Evolutionary conservation across 2,888 invertebrate genomes (phyloP), one percentile per base, ranked within the genome.

Genomic region (Drosophila anomalata): DNA sequence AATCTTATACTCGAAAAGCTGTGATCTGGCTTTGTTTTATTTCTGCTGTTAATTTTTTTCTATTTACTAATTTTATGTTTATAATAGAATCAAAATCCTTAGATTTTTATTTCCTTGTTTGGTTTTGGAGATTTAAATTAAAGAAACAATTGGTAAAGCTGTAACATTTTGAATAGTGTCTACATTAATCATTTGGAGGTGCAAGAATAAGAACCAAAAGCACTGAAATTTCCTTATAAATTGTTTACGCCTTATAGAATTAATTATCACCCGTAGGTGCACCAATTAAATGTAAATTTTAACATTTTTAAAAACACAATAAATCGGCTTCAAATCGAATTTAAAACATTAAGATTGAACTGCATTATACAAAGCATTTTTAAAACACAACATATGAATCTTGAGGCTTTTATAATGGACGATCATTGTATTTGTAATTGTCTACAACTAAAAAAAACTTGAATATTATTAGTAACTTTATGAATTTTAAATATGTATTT

Each of bases 321-420:
- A 44, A 53, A 41, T 22, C 22, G 3, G 31, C 31, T 52, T 47
- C 29, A 68, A 20, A 63, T 65, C 73, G 48, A 73, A 73, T 72
- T 72, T 57, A 72, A 44, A 73, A 46, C 41, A 42, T 22, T 73
- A 22, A 66, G 53, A 73, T 51, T 14, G 36, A 65, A 54, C 14
- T 39, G 31, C 12, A 29, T 36, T 63, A 42, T 24, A 63, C 39
- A 46, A 41, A 53, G 20, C 39, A 48, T 54, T 29, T 33, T 50
- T 29, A 9, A 51, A 55, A 9, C 24, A 63, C 75, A 68, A 77
- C 46, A 53, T 29, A 26, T 22, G n/a, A 59, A 59, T 58, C 53
- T 53, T 46, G 66, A 63, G 80, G 54, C 51, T 77, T 61, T 66
- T 79, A 65, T 29, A 67, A 52, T 54, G 61, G 67, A 65, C 66